Evolutionary conservation across 2,113 vertebrate genomes (phyloP).

Genomic region (Spea bombifrons): DNA sequence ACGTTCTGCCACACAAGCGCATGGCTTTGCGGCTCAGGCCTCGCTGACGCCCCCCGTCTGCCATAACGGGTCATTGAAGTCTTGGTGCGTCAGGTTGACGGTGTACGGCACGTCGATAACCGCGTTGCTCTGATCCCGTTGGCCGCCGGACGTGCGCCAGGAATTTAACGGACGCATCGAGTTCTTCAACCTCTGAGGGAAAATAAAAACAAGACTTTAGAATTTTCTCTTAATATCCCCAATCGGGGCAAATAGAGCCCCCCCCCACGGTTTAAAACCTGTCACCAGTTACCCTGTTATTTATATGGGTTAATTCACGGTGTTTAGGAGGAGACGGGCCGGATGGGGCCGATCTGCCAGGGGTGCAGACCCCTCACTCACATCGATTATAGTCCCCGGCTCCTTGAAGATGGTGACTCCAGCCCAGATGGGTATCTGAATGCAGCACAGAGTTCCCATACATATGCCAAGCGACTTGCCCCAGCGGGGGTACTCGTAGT

Average conservation of each 20-base stretch:
- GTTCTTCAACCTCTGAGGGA: slow-evolving; percentile 70
- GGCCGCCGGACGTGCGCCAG: slow-evolving; percentile 64
- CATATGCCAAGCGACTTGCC: slow-evolving; percentile 72
- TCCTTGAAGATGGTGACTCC: slow-evolving; percentile 67
- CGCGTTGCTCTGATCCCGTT: slow-evolving; percentile 30
- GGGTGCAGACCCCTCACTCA: slow-evolving; percentile 53
- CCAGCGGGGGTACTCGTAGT: slow-evolving; percentile 69
- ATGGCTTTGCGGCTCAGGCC: slow-evolving; percentile 38
- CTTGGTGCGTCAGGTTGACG: slow-evolving; percentile 67
- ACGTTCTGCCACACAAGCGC: background rate
- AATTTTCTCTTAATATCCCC: no score
- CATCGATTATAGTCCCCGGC: slow-evolving; percentile 71
- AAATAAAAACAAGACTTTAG: background rate
- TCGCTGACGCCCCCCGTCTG: slow-evolving; percentile 45
- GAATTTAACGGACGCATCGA: slow-evolving; percentile 71
- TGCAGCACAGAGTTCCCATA: slow-evolving; percentile 69
- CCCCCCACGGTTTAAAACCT: no score
- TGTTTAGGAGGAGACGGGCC: background rate
- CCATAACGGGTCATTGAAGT: slow-evolving; percentile 63
- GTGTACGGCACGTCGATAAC: slow-evolving; percentile 65
- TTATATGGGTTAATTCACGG: background rate
- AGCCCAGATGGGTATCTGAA: slow-evolving; percentile 77
- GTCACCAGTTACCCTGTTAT: no score
- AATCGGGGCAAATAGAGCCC: no score
- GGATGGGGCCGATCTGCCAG: no score